These are phyloP conservation scores for Calliopum simillimum DNA, from an alignment of 2,888 invertebrate genomes.

Conservation along the genomic window DNA sequence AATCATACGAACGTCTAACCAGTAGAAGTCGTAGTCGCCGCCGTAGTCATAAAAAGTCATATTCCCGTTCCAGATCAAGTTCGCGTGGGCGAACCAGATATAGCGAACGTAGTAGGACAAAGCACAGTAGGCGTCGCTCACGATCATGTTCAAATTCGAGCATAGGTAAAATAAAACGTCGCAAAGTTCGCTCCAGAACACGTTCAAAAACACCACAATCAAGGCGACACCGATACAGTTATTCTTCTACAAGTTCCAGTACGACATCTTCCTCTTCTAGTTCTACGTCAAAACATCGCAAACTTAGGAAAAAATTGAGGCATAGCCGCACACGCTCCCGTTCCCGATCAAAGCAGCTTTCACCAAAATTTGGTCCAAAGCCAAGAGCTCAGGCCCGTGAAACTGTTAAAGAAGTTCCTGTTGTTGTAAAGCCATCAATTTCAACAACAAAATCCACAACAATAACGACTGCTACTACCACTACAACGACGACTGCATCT, in stretches of 20 bases:
- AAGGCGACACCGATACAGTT: constrained; percentile 51
- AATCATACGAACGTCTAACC: constrained; percentile 48
- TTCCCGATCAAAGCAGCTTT: neutral
- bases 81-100: constrained; percentile 57
- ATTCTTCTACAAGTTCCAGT: constrained; percentile 45
- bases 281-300: constrained; percentile 20
- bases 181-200: constrained; percentile 43
- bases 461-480: constrained; percentile 23
- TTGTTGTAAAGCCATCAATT: constrained; percentile 3
- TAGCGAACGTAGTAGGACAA: constrained; percentile 47
- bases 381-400: neutral
- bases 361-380: neutral
- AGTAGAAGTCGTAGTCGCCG: constrained; percentile 49
- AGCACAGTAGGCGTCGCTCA: constrained; percentile 41
- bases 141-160: constrained; percentile 42
- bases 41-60: constrained; percentile 51
- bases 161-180: constrained; percentile 23
- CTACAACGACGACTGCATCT: constrained; percentile 7
- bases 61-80: constrained; percentile 57
- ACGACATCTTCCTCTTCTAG: constrained; percentile 31
- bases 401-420: constrained; percentile 26
- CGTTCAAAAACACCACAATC: constrained; percentile 56
- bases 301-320: constrained; percentile 8
- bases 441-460: constrained; percentile 38
- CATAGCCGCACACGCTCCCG: neutral